Base-by-base conservation (phyloP, 2,797 vertebrate genomes). In the Leucoraja ocellata region DNA sequence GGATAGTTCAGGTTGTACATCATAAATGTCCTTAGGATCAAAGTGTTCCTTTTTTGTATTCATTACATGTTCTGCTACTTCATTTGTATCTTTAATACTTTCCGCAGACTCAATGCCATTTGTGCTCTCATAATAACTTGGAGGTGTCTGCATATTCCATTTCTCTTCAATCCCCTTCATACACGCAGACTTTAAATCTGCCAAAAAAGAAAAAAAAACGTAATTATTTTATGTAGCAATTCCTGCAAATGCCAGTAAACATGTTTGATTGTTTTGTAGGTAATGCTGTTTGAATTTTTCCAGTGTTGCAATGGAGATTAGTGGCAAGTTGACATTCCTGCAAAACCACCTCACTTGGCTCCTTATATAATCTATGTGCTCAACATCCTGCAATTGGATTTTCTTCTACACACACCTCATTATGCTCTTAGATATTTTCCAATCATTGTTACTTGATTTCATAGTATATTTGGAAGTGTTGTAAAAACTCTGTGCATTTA, bases 31-130 rank as follows among this genome's bases (percentile, higher is more conserved):
- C 0, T 96, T 97, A 93, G 96, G 95, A 46, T 96, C 94, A 93
- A 97, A 97, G 79, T 96, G 97, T 39, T 96, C 95, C 94, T 97
- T 97, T 90, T 95, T 95, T 94, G 96, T 91, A 76, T 94, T 95
- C 93, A 93, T 96, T 93, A 94, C 77, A 0, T 93, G 93, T 8
- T 91, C 94, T 91, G 95, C 95, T 23, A 61, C 71, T 54, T 94
- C 93, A 28, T 94, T 95, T 81, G 94, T 94, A 39, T 68, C 94
- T 25, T 94, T 93, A 1, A 88, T 77, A 6, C 18, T 36, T 11
- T 91, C 65, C 21, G 1, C n/a, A 36, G 65, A 25, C 71, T 76
- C 46, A 23, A 25, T 58, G 25, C 58, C 73, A 4, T 54, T 16
- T 92, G 68, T 39, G 8, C 4, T 74, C 23, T 6, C 39, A 74